Percentiles rank a stretch among this genome's conserved stretches.
Evolutionary conservation across 2,113 vertebrate genomes (phyloP).

Genomic region (Aegotheles bennettii): DNA sequence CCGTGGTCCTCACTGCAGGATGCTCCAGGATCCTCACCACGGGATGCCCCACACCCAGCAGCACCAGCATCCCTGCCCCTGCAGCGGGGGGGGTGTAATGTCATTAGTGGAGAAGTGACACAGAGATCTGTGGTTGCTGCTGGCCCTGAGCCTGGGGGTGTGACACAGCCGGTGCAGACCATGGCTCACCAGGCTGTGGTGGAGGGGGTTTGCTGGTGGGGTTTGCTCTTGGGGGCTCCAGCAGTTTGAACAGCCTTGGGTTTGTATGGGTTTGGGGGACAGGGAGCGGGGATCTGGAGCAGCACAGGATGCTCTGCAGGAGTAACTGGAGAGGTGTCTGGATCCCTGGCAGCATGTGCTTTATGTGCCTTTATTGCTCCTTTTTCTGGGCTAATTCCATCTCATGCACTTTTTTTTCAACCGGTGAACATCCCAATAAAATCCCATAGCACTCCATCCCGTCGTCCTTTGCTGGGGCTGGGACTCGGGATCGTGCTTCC

Average conservation of each 20-base stretch:
- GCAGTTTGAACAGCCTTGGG: neutral
- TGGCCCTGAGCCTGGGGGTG: neutral
- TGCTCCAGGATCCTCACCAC: too few relatives aligned
- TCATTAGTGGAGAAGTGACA: neutral
- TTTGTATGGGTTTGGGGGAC: neutral
- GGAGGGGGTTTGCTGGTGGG: fast-evolving
- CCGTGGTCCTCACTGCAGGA: too few relatives aligned
- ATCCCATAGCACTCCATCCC: neutral
- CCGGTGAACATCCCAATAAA: neutral
- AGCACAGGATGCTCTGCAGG: neutral
- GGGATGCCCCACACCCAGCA: too few relatives aligned
- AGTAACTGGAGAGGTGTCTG: neutral
- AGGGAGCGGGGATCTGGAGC: neutral
- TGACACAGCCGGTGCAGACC: neutral
- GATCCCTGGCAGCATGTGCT: neutral
- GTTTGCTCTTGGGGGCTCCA: neutral
- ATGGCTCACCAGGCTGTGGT: fast-evolving
- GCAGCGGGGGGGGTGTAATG: neutral
- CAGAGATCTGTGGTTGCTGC: neutral
- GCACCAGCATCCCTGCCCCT: neutral
- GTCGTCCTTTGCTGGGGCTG: fast-evolving
- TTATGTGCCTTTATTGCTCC: neutral
- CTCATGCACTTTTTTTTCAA: neutral
- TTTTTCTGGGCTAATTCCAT: neutral
- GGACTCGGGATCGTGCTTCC: neutral